Percentiles rank a stretch among this genome's conserved stretches.
Evolutionary conservation across 2,113 vertebrate species (phyloP).

Genomic region (Mobula birostris): DNA sequence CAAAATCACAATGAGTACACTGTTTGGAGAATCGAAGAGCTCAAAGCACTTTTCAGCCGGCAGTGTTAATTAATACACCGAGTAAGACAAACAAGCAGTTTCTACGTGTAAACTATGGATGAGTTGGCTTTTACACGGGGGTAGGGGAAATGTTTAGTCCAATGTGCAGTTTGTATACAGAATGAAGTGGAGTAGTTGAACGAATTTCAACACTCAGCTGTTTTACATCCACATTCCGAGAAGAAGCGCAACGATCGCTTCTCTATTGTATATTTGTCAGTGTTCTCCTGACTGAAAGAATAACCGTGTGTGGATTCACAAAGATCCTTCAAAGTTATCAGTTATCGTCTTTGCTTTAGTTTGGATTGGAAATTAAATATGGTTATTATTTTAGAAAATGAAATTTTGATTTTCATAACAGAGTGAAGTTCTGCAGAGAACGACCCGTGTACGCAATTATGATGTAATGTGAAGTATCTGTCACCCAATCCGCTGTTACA

Average conservation of each 20-base stretch:
- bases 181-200: background rate
- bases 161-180: constrained; percentile 21
- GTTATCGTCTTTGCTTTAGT: background rate
- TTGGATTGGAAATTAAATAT: background rate
- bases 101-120: background rate
- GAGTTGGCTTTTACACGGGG: background rate
- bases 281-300: background rate
- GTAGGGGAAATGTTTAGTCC: background rate
- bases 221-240: background rate
- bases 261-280: background rate
- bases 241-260: background rate
- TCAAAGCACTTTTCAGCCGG: constrained; percentile 45
- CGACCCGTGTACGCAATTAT: background rate
- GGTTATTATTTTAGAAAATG: background rate
- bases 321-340: no score
- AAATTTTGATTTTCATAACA: background rate
- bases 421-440: background rate
- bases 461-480: background rate
- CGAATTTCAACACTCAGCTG: constrained; percentile 13
- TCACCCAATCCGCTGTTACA: background rate
- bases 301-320: background rate
- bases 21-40: constrained; percentile 34
- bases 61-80: constrained; percentile 15
- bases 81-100: constrained; percentile 22
- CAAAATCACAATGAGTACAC: constrained; percentile 37